Evolutionary conservation across 2,113 vertebrate species (phyloP), one percentile per base, ranked within the genome.

Genomic region (Myxocyprinus asiaticus): DNA sequence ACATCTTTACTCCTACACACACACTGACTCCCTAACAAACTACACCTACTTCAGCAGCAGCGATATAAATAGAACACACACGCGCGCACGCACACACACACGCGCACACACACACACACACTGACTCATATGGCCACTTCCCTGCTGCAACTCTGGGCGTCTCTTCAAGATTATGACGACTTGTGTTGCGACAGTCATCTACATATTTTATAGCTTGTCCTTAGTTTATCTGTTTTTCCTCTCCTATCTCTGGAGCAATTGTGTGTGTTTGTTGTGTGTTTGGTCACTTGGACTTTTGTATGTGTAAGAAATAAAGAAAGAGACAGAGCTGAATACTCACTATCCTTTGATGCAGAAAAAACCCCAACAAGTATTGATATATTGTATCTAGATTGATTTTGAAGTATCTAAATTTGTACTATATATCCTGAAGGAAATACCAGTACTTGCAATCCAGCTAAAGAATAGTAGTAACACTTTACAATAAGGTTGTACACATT

Each of bases 101-200:
- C 63, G 44, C 17, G 3, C 47, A 48, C 47, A 48, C 47, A 48
- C 47, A 48, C 47, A 48, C 47, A 48, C 47, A 48, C 47, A 8
- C 47, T 48, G 22, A 48, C 44, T 55, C 12, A n/a, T 65, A 55
- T 10, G 80, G 79, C 76, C 81, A 68, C 68, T 67, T 79, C 85
- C 83, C 74, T 80, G 82, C 86, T 90, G 87, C 86, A 91, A 88
- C 90, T 91, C 87, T 85, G 87, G 82, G 11, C 79, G 86, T 82
- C 85, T 92, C 73, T 66, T 45, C 76, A 90, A 90, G 87, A 89
- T 90, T 85, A 87, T 87, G 86, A 86, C 92, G 88, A 76, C 93
- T 93, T 91, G 92, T 94, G 91, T 89, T 91, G 50, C 70, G 90
- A 87, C n/a, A 75, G 17, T 63, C 61, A 76, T 76, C 61, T 76